Conservation (phyloP, 2,888 invertebrate species). For the Andrena hattorfiana region DNA sequence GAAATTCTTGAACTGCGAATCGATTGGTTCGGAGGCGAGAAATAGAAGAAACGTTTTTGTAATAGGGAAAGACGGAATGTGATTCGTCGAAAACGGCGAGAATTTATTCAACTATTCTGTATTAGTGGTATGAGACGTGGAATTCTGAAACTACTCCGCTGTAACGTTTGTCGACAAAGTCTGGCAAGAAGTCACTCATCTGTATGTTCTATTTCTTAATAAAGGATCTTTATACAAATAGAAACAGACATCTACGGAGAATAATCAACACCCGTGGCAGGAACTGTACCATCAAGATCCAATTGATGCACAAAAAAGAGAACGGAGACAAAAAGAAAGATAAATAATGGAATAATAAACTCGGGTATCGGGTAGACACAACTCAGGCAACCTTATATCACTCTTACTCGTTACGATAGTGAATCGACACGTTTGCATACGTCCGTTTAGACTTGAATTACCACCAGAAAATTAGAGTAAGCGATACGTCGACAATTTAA, state of each 20-base stretch:
- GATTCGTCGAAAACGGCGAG: background rate
- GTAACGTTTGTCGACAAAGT: slow-evolving; percentile 13
- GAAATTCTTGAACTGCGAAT: background rate
- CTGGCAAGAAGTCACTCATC: slow-evolving; percentile 16
- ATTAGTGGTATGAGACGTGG: slow-evolving; percentile 20
- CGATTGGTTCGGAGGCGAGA: background rate
- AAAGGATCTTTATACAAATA: slow-evolving; percentile 2
- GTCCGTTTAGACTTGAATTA: slow-evolving; percentile 45
- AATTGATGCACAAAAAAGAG: background rate
- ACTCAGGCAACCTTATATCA: slow-evolving; percentile 28
- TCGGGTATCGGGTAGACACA: background rate
- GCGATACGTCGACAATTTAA: slow-evolving; percentile 75
- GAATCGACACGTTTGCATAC: slow-evolving; percentile 8
- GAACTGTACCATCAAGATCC: slow-evolving; percentile 8
- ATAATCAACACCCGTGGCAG: background rate
- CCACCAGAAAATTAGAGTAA: slow-evolving; percentile 83
- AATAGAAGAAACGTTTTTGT: background rate
- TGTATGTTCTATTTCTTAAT: slow-evolving; percentile 6
- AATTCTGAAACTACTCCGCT: slow-evolving; percentile 15
- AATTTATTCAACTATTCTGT: slow-evolving; percentile 14
- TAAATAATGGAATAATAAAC: slow-evolving; percentile 22
- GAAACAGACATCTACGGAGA: background rate
- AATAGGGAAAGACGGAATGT: background rate
- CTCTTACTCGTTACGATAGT: background rate
- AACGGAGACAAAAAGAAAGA: background rate